Base-by-base conservation (phyloP, 2,113 vertebrate genomes). In the Phodopus roborovskii region DNA sequence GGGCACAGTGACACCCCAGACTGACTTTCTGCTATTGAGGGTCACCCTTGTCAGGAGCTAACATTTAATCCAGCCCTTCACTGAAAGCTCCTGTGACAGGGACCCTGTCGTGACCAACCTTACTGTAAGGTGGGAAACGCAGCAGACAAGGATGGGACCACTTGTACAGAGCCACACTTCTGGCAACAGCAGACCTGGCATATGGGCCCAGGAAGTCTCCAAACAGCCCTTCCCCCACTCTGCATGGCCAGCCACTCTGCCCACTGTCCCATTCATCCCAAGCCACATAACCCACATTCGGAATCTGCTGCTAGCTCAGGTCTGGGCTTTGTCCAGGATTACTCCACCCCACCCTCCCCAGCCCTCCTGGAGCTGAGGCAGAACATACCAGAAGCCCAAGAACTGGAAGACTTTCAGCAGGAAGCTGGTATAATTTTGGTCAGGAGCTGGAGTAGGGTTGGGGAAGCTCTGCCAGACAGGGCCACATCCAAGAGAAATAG, bases 341-440 rank as follows among this genome's bases (percentile, higher is more conserved):
- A 48, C 39, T 9, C 82, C 28, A 20, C 10, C 62, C n/a, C 3
- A 22, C 62, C 26, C 17, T 5, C 74, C 88, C 84, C 58, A 33
- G 45, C 64, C 68, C 1, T 36, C 68, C 92, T 36, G 4, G 56
- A 58, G 90, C 94, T 66, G 39, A 48, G 1, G 45, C 50, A 1
- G 30, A 94, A 82, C 92, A 56, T 71, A 42, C 71, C 92, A 75
- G 95, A 79, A 96, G 90, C 48, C 86, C n/a, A 1, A 13, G 90
- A 92, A 88, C 24, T 53, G 56, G 79, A 96, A 96, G 82, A 24
- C 75, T 91, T 91, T 84, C 70, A 95, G 96, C 97, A 98, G 97
- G 97, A 97, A 98, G 68, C 95, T 78, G 97, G 96, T 97, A 93
- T 96, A 95, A 97, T 97, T 97, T 97, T 96, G 97, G 96, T 97